These are phyloP conservation scores for Xanthia togata DNA, from an alignment of 2,888 invertebrate species.

Conservation along the genomic window DNA sequence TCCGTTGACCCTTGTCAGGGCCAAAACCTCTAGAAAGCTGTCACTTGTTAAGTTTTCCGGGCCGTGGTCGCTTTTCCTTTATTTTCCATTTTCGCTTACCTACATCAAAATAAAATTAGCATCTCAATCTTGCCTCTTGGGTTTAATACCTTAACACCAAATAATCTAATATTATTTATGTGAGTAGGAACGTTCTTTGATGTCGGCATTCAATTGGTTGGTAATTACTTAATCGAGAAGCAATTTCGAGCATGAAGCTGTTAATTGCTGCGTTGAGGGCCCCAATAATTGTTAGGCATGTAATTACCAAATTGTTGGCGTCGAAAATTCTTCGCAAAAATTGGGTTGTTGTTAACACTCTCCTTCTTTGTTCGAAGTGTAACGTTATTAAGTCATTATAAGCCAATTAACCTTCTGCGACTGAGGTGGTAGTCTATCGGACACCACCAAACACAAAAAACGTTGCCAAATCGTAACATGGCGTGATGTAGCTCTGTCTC, in stretches of 20 bases:
- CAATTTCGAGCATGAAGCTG: constrained; percentile 48
- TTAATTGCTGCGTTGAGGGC: constrained; percentile 47
- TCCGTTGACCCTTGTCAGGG: constrained; percentile 62
- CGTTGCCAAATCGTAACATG: too few species aligned
- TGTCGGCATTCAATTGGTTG: constrained; percentile 38
- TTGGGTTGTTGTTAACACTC: constrained; percentile 39
- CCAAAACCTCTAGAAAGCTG: constrained; percentile 53
- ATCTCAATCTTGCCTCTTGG: constrained; percentile 42
- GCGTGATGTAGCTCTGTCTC: too few species aligned
- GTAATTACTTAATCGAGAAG: constrained; percentile 54
- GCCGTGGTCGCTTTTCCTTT: constrained; percentile 48
- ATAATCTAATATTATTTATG: constrained; percentile 33
- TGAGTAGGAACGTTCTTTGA: constrained; percentile 37
- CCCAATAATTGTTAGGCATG: constrained; percentile 41
- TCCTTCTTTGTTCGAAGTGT: constrained; percentile 34
- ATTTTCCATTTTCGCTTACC: constrained; percentile 50
- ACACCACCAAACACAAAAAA: too few species aligned
- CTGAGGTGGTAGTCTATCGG: too few species aligned
- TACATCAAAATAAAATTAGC: constrained; percentile 57
- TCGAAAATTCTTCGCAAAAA: constrained; percentile 40
- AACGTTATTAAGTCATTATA: constrained; percentile 34
- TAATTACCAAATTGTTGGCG: constrained; percentile 48
- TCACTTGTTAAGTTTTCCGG: constrained; percentile 65
- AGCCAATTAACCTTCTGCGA: too few species aligned
- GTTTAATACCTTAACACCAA: constrained; percentile 29